Percentiles rank a stretch among this genome's conserved stretches.
Evolutionary conservation across 1,140 invertebrate genomes (phyloP).

Genomic region (Anoplophora glabripennis): DNA sequence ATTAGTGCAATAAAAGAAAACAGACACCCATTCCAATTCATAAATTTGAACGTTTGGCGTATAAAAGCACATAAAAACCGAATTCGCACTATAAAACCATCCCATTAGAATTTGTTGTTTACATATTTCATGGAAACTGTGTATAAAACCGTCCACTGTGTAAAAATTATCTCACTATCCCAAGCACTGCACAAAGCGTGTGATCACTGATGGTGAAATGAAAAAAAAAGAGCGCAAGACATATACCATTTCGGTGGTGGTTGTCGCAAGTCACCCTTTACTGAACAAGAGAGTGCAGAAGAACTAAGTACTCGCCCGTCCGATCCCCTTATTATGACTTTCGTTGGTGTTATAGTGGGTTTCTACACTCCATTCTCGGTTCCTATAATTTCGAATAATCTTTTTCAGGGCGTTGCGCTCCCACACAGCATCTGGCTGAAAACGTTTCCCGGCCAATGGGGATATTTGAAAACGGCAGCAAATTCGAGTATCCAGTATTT

Average conservation of each 20-base stretch:
- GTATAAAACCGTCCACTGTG: too few relatives aligned
- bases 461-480: conserved; percentile 17
- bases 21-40: too few relatives aligned
- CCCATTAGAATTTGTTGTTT: too few relatives aligned
- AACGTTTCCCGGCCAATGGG: conserved; percentile 7
- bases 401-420: conserved; percentile 4
- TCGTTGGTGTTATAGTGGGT: conserved; percentile 15
- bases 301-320: conserved; percentile 5
- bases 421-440: conserved; percentile 5
- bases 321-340: conserved; percentile 12
- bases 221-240: not conserved
- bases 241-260: conserved; percentile 12
- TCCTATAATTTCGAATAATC: conserved; percentile 13
- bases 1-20: too few relatives aligned
- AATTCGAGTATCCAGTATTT: conserved; percentile 12
- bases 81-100: too few relatives aligned
- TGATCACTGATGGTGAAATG: not conserved
- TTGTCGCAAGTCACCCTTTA: too few relatives aligned
- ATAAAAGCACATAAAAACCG: too few relatives aligned
- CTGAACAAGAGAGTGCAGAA: not conserved
- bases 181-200: conserved; percentile 5
- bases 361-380: conserved; percentile 7
- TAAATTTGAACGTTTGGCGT: too few relatives aligned
- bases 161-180: not conserved
- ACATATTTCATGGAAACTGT: too few relatives aligned